Conservation (phyloP, 2,888 invertebrate species). For the Drosophila subquinaria region DNA sequence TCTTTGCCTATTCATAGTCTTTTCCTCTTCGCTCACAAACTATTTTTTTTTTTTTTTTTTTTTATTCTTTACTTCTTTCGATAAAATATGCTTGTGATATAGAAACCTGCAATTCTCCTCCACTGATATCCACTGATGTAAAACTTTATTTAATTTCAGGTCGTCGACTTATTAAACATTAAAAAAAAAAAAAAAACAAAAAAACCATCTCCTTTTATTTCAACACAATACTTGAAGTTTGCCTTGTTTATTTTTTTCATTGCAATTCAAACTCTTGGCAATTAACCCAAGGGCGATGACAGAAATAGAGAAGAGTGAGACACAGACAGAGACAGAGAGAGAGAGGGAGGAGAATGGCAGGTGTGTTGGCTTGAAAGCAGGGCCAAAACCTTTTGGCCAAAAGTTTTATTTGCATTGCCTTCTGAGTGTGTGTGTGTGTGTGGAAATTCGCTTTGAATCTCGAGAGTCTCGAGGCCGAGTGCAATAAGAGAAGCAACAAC, state of each 20-base stretch:
- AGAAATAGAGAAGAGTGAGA: too few species aligned
- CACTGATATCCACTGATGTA: background rate
- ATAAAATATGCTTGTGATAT: too few species aligned
- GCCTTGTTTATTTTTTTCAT: constrained; percentile 7
- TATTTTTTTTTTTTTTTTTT: too few species aligned
- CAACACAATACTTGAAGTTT: constrained; percentile 16
- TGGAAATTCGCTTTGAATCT: constrained; percentile 57
- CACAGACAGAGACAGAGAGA: background rate
- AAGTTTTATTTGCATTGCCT: constrained; percentile 59
- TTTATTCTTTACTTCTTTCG: too few species aligned
- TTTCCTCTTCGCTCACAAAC: too few species aligned
- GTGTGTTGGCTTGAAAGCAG: background rate
- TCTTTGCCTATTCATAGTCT: too few species aligned
- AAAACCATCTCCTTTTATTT: background rate
- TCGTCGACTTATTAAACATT: constrained; percentile 1
- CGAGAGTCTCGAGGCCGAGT: constrained; percentile 12
- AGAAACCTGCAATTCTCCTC: too few species aligned
- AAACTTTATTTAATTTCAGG: background rate
- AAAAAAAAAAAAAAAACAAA: background rate
- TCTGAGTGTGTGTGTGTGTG: constrained; percentile 28
- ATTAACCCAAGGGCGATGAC: constrained; percentile 33
- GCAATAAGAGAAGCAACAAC: constrained; percentile 29
- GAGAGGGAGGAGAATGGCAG: background rate
- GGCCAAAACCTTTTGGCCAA: constrained; percentile 29
- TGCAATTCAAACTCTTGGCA: constrained; percentile 48